A percentile compares a stretch with the other conserved stretches of the same genome.
phyloP scores from a whole-genome alignment of 1,140 invertebrate genomes.

The Drosophila ercepeae region DNA sequence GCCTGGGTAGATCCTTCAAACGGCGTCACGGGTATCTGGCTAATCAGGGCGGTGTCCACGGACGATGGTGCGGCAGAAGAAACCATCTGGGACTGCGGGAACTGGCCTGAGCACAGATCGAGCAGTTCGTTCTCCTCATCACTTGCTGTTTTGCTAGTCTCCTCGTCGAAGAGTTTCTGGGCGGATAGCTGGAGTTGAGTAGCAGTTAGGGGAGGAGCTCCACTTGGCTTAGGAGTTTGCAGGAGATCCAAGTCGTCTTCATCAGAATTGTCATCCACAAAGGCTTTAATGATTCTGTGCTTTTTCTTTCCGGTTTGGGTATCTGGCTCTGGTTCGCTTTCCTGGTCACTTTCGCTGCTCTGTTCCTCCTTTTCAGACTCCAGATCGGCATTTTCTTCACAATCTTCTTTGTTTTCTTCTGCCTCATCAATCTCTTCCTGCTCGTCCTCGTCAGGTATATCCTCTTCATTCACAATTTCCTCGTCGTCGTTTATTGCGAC shows the following conservation, averaged over 20 bases:
- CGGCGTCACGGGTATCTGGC: slow-evolving; percentile 75
- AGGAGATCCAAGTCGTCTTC: slow-evolving; percentile 77
- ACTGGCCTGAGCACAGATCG: slow-evolving; percentile 85
- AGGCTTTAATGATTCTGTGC: slow-evolving; percentile 68
- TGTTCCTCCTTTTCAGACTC: slow-evolving; percentile 33
- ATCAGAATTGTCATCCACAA: slow-evolving; percentile 77
- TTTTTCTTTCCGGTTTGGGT: slow-evolving; percentile 40
- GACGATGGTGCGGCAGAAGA: slow-evolving; percentile 31
- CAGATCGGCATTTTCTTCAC: slow-evolving; percentile 31
- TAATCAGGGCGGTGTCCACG: slow-evolving; percentile 48
- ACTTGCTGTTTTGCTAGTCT: slow-evolving; percentile 66
- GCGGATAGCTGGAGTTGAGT: slow-evolving; percentile 50
- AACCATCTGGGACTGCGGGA: slow-evolving; percentile 60
- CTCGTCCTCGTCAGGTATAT: slow-evolving; percentile 11
- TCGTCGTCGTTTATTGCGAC: slow-evolving; percentile 63
- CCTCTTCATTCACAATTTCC: slow-evolving; percentile 50
- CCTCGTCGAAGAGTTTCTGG: slow-evolving; percentile 67
- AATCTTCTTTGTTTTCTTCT: slow-evolving; percentile 14
- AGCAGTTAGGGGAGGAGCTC: slow-evolving; percentile 42
- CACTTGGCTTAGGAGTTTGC: slow-evolving; percentile 76
- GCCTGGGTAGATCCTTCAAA: slow-evolving; percentile 18
- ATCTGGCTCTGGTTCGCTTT: slow-evolving; percentile 4
- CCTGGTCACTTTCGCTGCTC: slow-evolving; percentile 38
- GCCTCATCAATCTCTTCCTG: slow-evolving; percentile 42
- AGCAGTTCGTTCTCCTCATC: slow-evolving; percentile 85